Base-by-base conservation (phyloP, 2,797 vertebrate species). In the Mionectes olivaceus region DNA sequence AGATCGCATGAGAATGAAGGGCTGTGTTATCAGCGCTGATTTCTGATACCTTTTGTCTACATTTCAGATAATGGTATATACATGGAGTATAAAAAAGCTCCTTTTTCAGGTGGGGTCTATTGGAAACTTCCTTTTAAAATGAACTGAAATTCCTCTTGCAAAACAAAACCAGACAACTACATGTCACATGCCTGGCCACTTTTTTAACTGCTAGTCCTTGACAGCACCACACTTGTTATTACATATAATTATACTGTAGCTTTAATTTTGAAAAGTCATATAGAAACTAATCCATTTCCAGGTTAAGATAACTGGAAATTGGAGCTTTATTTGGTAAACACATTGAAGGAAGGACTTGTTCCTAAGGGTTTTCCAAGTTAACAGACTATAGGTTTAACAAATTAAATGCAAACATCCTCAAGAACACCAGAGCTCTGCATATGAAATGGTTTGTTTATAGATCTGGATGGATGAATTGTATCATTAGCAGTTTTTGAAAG, bases 1-100 rank as follows among this genome's bases (percentile, higher is more conserved):
- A 18, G 3, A 5, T 65, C 39, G 60, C n/a, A 35, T 27, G 32
- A 55, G 41, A 4, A 5, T 41, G n/a, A 79, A 63, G 59, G 28
- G 15, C 43, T 79, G 1, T 3, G 0, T 61, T 75, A 5, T 21
- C 18, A 50, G n/a, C 21, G 12, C 27, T 70, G 33, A 16, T 2
- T 87, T 53, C 28, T 24, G 9, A 11, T 65, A 30, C 18, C 3
- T 69, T 64, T 44, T 53, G 10, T 39, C 88, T 59, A 23, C 44
- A 46, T 35, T 64, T 81, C 32, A 69, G 60, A 30, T 44, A 7
- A 5, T 23, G 56, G 15, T 47, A 14, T 11, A 35, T 73, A 30
- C 2, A 2, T 10, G 18, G 19, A 33, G 2, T 70, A 7, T 53
- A 68, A 60, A n/a, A 61, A 16, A 30, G 27, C 10, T 84, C 16